Evolutionary conservation across 2,113 vertebrate genomes (phyloP).

Genomic region (Calyptommatus sinebrachiatus): DNA sequence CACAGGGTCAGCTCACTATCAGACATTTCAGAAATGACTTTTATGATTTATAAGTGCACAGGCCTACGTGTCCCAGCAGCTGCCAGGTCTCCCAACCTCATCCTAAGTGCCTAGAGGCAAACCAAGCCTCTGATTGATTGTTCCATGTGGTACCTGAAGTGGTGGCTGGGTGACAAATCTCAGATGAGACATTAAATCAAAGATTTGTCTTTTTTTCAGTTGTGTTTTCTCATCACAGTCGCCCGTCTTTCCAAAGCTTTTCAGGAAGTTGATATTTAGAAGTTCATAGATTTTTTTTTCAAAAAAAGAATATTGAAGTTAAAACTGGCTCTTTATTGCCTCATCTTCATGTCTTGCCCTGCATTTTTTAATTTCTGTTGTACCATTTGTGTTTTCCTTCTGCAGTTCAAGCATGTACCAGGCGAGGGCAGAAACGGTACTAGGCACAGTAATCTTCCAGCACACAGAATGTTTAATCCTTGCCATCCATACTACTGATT

Average conservation of each 20-base stretch:
- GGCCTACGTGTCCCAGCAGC: neutral
- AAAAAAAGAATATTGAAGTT: too few species aligned
- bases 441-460: neutral
- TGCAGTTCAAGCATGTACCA: neutral
- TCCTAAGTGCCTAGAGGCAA: neutral
- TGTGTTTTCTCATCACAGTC: too few species aligned
- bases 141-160: conserved; percentile 10
- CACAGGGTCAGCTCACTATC: neutral
- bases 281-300: neutral
- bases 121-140: neutral
- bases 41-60: conserved; percentile 1
- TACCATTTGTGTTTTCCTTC: neutral
- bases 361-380: neutral
- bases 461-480: neutral
- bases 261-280: neutral
- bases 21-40: conserved; percentile 5
- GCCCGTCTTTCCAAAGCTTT: neutral
- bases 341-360: neutral
- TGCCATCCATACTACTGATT: neutral
- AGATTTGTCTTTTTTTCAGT: neutral
- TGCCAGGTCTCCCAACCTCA: neutral
- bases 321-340: neutral
- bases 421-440: neutral
- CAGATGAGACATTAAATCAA: neutral
- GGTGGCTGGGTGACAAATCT: too few species aligned